Percentiles rank a stretch among this genome's conserved stretches.
Conservation (phyloP, 2,888 invertebrate genomes). For the Acronicta alni region DNA sequence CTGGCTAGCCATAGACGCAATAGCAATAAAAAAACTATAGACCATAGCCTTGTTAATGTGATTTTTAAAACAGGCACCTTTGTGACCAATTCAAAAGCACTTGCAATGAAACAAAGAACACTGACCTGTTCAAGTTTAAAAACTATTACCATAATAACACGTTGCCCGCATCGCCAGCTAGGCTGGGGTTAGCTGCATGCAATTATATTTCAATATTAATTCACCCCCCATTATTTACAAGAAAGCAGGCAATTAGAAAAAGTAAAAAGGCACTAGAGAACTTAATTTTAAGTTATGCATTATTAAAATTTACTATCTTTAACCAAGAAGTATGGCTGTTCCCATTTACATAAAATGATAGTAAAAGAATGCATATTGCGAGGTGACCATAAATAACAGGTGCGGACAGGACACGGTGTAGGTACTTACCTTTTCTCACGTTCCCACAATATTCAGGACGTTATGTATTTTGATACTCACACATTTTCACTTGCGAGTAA, state of each 20-base stretch:
- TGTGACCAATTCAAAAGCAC: slow-evolving; percentile 67
- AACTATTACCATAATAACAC: slow-evolving; percentile 83
- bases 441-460: slow-evolving; percentile 47
- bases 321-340: slow-evolving; percentile 27
- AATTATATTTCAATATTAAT: slow-evolving; percentile 81
- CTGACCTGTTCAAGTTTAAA: slow-evolving; percentile 73
- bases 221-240: slow-evolving; percentile 65
- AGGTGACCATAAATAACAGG: slow-evolving; percentile 59
- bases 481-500: slow-evolving; percentile 14
- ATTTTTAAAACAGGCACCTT: slow-evolving; percentile 61
- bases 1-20: not conserved
- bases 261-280: slow-evolving; percentile 34
- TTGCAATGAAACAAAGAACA: slow-evolving; percentile 77
- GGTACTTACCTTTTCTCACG: slow-evolving; percentile 50
- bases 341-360: slow-evolving; percentile 53
- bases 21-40: slow-evolving; percentile 12
- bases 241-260: slow-evolving; percentile 57
- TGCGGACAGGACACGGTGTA: slow-evolving; percentile 53
- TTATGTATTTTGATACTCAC: slow-evolving; percentile 26
- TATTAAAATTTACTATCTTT: slow-evolving; percentile 34
- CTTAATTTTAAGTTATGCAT: slow-evolving; percentile 20
- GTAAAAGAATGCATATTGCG: slow-evolving; percentile 54
- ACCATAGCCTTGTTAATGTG: slow-evolving; percentile 34
- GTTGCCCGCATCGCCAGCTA: slow-evolving; percentile 60
- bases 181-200: slow-evolving; percentile 67